phyloP scores from a whole-genome alignment of 2,113 vertebrate species.

The Amblyornis subalaris region DNA sequence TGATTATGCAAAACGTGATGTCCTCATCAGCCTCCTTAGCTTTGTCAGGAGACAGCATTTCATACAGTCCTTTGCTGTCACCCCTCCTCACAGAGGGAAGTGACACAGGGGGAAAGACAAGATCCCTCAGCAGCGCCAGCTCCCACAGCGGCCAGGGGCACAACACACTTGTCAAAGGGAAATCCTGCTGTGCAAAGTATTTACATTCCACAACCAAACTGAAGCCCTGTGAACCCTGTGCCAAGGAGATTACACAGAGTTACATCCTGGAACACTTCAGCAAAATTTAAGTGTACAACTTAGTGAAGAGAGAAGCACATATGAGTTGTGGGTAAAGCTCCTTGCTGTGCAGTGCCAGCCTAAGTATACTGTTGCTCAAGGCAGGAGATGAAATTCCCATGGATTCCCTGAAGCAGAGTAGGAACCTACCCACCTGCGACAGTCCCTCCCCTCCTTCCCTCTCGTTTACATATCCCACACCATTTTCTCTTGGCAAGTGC shows the following conservation, averaged over 20 bases:
- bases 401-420: neutral
- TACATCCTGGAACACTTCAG: neutral
- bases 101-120: neutral
- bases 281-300: neutral
- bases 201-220: neutral
- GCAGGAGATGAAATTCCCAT: neutral
- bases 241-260: neutral
- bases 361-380: neutral
- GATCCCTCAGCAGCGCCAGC: rapidly evolving
- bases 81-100: neutral
- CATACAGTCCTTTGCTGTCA: neutral
- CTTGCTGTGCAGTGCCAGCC: neutral
- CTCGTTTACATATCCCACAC: neutral
- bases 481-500: neutral
- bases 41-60: neutral
- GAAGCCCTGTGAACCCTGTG: neutral
- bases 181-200: neutral
- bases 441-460: neutral
- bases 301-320: neutral
- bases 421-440: neutral
- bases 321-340: neutral
- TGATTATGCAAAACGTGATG: neutral
- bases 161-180: rapidly evolving
- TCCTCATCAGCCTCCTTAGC: neutral
- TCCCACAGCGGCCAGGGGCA: neutral